Conservation (phyloP, 2,797 vertebrate species). For the Pseudochaenichthys georgianus region DNA sequence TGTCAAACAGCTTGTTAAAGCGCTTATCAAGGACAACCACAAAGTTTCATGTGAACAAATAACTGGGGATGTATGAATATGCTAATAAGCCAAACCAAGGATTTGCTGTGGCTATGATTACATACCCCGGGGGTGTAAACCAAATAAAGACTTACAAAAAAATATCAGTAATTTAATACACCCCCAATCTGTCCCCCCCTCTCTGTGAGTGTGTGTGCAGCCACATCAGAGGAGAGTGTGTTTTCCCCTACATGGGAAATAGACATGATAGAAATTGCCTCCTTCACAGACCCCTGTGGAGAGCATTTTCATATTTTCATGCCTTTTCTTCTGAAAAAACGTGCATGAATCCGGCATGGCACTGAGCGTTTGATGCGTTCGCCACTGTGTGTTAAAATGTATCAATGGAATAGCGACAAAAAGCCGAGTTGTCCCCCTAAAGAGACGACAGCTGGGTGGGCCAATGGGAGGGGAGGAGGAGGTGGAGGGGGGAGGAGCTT, state of each 20-base stretch:
- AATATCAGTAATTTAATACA: slow-evolving; percentile 75
- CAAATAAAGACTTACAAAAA: slow-evolving; percentile 73
- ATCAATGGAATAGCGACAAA: slow-evolving; percentile 78
- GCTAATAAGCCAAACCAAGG: slow-evolving; percentile 69
- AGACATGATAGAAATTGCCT: slow-evolving; percentile 83
- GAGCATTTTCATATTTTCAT: slow-evolving; percentile 85
- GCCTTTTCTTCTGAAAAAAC: slow-evolving; percentile 82
- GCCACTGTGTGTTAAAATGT: slow-evolving; percentile 72
- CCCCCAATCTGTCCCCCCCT: slow-evolving; percentile 69
- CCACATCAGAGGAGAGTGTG: slow-evolving; percentile 78
- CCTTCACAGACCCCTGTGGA: slow-evolving; percentile 83
- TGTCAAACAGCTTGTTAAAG: slow-evolving; percentile 65
- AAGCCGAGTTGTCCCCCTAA: slow-evolving; percentile 65
- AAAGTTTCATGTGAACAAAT: slow-evolving; percentile 77
- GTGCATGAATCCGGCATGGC: slow-evolving; percentile 62
- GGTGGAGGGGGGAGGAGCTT: slow-evolving; percentile 66
- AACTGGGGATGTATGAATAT: slow-evolving; percentile 75
- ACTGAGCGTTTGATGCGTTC: slow-evolving; percentile 74
- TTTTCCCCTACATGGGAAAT: slow-evolving; percentile 74
- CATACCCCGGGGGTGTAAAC: slow-evolving; percentile 76
- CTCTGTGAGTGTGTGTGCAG: slow-evolving; percentile 71
- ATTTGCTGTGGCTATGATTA: slow-evolving; percentile 76
- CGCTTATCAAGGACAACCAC: slow-evolving; percentile 73
- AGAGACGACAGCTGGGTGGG: slow-evolving; percentile 66
- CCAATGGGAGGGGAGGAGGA: slow-evolving; percentile 70